Conservation (phyloP, 2,113 vertebrate species). For the Melanerpes aurifrons region DNA sequence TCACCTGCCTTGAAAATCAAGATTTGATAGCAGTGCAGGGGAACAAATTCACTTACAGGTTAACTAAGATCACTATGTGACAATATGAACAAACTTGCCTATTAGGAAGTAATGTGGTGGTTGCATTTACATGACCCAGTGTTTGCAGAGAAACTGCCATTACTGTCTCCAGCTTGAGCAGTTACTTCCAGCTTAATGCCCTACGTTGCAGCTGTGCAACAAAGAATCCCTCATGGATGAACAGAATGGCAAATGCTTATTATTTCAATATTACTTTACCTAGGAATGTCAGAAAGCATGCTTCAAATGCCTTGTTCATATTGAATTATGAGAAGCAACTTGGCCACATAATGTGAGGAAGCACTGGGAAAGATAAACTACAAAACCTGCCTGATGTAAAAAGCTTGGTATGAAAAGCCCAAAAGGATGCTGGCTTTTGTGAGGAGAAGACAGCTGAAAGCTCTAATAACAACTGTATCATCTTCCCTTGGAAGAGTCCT, state of each 20-base stretch:
- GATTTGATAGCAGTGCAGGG: neutral
- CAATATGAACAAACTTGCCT: neutral
- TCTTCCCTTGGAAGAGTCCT: no score
- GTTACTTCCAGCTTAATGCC: neutral
- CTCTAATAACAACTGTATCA: no score
- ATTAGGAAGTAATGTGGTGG: neutral
- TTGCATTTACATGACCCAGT: neutral
- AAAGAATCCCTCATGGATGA: neutral
- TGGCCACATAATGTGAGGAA: no score
- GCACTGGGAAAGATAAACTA: no score
- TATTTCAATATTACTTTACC: no score
- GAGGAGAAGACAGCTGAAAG: no score
- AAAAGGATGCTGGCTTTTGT: no score
- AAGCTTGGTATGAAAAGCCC: no score
- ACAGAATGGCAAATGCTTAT: neutral
- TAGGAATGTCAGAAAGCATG: no score
- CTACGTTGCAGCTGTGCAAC: neutral
- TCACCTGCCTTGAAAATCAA: neutral
- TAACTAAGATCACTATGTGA: neutral
- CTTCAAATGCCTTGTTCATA: no score
- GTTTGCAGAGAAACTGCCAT: neutral
- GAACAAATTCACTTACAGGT: neutral
- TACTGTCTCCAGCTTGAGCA: neutral
- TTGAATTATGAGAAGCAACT: no score
- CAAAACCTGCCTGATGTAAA: no score